Evolutionary conservation across 2,888 invertebrate species (phyloP), one percentile per base, ranked within the genome.

Genomic region (Microdon myrmicae): DNA sequence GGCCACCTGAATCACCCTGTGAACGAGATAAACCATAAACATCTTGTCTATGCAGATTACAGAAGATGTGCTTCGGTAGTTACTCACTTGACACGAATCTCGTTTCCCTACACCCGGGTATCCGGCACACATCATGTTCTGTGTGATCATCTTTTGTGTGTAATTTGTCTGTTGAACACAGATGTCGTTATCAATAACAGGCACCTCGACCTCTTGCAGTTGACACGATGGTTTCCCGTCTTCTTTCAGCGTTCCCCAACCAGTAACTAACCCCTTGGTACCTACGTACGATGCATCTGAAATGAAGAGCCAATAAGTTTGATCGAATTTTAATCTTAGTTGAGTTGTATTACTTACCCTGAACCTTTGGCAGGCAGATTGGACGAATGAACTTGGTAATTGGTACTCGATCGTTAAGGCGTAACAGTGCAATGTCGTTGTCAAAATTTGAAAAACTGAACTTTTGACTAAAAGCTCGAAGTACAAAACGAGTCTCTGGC

Each of bases 41-140:
- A 34, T 12, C 0, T n/a, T 22, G 6, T 19, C 32, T 9, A 12
- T 47, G 23, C 17, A 43, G 7, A 44, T 38, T 48, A 17, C 3
- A 4, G 14, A 29, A 3, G 19, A 39, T 12, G n/a, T 13, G 7
- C 19, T 4, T 31, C 5, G n/a, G 14, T 13, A n/a, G 1, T 45
- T 8, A 6, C 53, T 76, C 78, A 91, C 91, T 85, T 92, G 92
- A 75, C 92, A 92, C 26, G 92, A 90, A 74, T 92, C 92, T 72
- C 86, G 90, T 71, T 85, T 81, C 7, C 92, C 92, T 1, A 77
- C 77, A 55, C 85, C 83, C 0, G 86, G 85, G 74, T 87, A 90
- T 0, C 92, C 92, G 12, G 92, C 92, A 73, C 92, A 93, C 77
- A 93, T 73, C 94, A 94, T 94, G 75, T 92, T 92, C 70, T 91